A percentile compares a stretch with the other conserved stretches of the same genome.
Conservation (phyloP, 2,888 invertebrate species). For the Leistus spinibarbis region DNA sequence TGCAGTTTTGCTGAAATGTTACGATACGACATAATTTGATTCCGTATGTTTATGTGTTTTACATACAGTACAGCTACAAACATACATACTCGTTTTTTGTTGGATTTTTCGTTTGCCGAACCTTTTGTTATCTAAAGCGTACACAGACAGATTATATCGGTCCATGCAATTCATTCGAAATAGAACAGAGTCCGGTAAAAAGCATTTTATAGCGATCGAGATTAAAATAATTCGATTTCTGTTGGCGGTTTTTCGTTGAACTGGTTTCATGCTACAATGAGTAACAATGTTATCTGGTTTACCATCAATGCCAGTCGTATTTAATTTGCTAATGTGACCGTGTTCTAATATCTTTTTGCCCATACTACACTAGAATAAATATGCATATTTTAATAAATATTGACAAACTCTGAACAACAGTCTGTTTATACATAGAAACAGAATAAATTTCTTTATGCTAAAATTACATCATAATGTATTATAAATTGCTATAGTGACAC, state of each 20-base stretch:
- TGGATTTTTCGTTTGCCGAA: neutral
- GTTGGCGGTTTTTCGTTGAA: constrained; percentile 11
- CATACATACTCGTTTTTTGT: neutral
- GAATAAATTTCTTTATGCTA: no score
- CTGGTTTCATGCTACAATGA: constrained; percentile 24
- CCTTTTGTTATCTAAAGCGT: neutral
- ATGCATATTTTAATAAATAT: neutral
- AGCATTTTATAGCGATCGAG: constrained; percentile 30
- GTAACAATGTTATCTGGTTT: constrained; percentile 27
- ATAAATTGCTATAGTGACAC: no score
- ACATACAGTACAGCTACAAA: no score
- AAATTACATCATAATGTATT: no score
- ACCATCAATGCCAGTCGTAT: constrained; percentile 19
- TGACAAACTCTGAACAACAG: neutral
- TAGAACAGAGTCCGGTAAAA: constrained; percentile 14
- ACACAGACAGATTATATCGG: constrained; percentile 15
- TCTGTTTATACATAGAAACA: no score
- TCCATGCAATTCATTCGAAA: constrained; percentile 16
- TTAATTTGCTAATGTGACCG: neutral
- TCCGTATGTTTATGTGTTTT: neutral
- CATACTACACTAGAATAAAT: neutral
- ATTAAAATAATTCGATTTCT: constrained; percentile 33
- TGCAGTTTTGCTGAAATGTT: neutral
- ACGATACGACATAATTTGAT: neutral
- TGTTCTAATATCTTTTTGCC: constrained; percentile 4